Conservation (phyloP, 2,888 invertebrate genomes). For the Acanthacorydalis orientalis region DNA sequence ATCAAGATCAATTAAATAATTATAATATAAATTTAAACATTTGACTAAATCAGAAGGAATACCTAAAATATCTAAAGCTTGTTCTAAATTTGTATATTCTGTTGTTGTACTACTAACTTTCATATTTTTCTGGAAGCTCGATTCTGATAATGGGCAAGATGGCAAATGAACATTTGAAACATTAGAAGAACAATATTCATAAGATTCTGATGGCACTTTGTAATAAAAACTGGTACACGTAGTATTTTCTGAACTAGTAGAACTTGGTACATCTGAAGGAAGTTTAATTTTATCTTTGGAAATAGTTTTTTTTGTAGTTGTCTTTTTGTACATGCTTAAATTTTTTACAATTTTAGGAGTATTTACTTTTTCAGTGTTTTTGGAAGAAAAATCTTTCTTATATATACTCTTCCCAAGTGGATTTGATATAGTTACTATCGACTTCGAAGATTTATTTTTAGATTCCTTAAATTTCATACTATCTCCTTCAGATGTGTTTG, state of each 20-base stretch:
- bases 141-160: neutral
- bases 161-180: neutral
- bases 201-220: neutral
- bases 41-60: slow-evolving; percentile 1
- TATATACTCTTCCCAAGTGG: too few species aligned
- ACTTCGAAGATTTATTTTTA: neutral
- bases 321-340: neutral
- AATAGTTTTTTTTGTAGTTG: neutral
- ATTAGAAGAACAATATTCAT: neutral
- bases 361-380: too few species aligned
- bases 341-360: too few species aligned
- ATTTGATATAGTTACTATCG: neutral
- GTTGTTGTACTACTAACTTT: neutral
- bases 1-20: slow-evolving; percentile 1
- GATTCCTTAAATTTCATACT: neutral
- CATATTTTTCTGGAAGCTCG: neutral
- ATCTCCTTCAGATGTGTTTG: too few species aligned
- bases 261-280: neutral
- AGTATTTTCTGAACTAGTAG: too few species aligned
- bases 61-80: slow-evolving; percentile 1
- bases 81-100: neutral
- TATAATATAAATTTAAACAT: slow-evolving; percentile 2
- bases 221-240: too few species aligned
- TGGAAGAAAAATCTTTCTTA: too few species aligned
- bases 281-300: neutral